Percentiles rank a stretch among this genome's conserved stretches.
Conservation (phyloP, 2,113 vertebrate species). For the Xenopus laevis region DNA sequence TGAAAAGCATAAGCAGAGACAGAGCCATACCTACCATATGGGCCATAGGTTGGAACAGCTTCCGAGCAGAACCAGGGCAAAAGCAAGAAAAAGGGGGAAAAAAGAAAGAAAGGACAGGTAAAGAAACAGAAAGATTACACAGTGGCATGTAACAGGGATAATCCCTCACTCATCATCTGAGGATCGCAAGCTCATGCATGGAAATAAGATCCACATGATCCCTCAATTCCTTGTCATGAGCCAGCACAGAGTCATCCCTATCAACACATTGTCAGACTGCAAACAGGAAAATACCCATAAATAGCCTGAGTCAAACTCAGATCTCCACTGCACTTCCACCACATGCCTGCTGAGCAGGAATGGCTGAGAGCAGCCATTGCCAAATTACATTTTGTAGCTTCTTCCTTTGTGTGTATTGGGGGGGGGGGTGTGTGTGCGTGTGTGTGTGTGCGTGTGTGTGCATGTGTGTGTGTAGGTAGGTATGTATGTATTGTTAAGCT, state of each 20-base stretch:
- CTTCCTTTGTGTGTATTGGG: too few relatives aligned
- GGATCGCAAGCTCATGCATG: constrained; percentile 14
- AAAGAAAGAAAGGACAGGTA: constrained; percentile 55
- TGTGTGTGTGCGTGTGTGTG: too few relatives aligned
- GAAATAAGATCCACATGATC: constrained; percentile 6
- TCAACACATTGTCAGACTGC: not conserved
- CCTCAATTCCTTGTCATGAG: not conserved
- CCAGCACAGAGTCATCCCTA: constrained; percentile 10
- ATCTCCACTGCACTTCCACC: too few relatives aligned
- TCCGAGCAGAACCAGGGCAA: constrained; percentile 65
- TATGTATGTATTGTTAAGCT: too few relatives aligned
- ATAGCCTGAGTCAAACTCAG: not conserved
- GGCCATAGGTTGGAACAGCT: constrained; percentile 86
- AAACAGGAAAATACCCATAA: not conserved
- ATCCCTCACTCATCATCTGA: constrained; percentile 7
- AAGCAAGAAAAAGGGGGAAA: constrained; percentile 56
- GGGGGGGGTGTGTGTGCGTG: too few relatives aligned
- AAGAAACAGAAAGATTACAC: constrained; percentile 44
- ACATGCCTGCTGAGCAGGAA: too few relatives aligned
- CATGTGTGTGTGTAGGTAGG: too few relatives aligned
- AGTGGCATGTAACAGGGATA: constrained; percentile 4
- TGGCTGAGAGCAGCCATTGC: too few relatives aligned
- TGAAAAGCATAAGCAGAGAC: constrained; percentile 46
- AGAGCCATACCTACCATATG: constrained; percentile 82
- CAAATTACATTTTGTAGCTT: too few relatives aligned